A percentile compares a stretch with the other conserved stretches of the same genome.
Conservation (phyloP, 2,113 vertebrate genomes). For the Caloenas nicobarica region DNA sequence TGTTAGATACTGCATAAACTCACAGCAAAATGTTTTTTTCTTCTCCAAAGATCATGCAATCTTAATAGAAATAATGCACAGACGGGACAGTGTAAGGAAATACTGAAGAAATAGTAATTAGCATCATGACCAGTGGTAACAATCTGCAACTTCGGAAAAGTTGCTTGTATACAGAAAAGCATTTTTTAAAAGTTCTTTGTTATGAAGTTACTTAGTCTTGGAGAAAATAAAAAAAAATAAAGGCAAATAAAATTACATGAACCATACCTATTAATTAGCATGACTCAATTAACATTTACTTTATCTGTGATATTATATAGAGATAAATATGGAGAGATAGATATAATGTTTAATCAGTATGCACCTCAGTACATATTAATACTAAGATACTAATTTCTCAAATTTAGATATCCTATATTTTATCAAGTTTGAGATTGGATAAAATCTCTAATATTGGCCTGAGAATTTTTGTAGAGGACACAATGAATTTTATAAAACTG, state of each 20-base stretch:
- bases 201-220: background rate
- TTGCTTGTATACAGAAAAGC: background rate
- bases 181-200: background rate
- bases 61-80: background rate
- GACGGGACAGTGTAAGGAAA: background rate
- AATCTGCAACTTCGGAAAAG: background rate
- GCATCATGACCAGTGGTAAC: background rate
- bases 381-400: background rate
- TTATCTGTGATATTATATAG: background rate
- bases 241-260: background rate
- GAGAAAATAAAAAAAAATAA: background rate
- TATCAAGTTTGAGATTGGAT: background rate
- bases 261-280: background rate
- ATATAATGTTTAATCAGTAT: background rate
- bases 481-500: background rate
- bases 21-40: background rate
- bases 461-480: background rate
- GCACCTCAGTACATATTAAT: background rate
- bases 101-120: background rate
- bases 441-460: background rate
- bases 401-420: background rate
- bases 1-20: background rate
- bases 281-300: background rate
- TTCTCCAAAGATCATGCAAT: background rate
- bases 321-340: background rate